A percentile compares a stretch with the other conserved stretches of the same genome.
These are phyloP conservation scores for Eidolon helvum DNA, from an alignment of 2,113 vertebrate genomes.

Conservation along the genomic window DNA sequence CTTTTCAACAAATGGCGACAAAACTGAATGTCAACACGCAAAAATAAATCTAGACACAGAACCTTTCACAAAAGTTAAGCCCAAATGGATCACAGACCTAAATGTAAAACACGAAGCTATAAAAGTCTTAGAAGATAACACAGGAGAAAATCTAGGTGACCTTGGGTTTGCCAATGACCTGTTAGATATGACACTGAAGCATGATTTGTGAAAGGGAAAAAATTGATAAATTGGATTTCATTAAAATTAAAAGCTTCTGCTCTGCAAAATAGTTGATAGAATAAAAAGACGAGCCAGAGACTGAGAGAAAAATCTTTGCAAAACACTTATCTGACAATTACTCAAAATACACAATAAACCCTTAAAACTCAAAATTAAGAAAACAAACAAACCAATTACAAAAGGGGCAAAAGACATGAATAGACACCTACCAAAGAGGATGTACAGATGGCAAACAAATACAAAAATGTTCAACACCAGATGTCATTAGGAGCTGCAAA, in stretches of 20 bases:
- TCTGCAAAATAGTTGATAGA: not conserved
- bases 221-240: not conserved
- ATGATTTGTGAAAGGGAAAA: not conserved
- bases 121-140: not conserved
- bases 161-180: not conserved
- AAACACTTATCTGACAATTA: not conserved
- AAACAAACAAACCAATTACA: not conserved
- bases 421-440: not conserved
- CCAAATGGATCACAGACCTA: not conserved
- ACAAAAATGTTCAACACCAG: not conserved
- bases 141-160: not conserved
- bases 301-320: not conserved
- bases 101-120: not conserved
- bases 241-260: not conserved
- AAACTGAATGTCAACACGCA: not conserved
- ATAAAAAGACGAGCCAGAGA: not conserved
- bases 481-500: not conserved
- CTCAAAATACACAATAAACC: not conserved
- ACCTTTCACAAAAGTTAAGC: not conserved
- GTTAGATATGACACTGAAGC: not conserved
- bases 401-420: not conserved
- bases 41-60: not conserved
- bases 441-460: not conserved
- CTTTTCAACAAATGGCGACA: not conserved
- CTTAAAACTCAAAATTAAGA: not conserved